phyloP scores from a whole-genome alignment of 2,113 vertebrate genomes.

The Raphicerus campestris region DNA sequence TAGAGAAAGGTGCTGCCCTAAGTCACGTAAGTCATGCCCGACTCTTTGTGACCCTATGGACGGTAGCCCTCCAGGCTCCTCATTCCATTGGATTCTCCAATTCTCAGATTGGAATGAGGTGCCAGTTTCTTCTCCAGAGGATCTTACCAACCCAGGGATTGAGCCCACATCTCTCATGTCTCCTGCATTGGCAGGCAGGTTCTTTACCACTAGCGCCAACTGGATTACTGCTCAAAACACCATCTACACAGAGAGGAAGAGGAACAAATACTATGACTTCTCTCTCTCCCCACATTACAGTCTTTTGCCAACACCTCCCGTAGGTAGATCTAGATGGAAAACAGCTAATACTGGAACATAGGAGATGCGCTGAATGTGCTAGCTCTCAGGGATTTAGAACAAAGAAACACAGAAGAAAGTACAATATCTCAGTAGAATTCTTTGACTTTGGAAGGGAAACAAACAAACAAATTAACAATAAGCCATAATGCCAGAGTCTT shows the following conservation, averaged over 20 bases:
- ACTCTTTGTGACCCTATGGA: not conserved
- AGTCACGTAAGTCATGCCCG: not conserved
- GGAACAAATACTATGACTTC: not conserved
- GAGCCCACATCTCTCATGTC: not conserved
- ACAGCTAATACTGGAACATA: not conserved
- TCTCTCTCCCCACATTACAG: not conserved
- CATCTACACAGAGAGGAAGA: not conserved
- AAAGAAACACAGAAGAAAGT: not conserved
- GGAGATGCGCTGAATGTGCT: not conserved
- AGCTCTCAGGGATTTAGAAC: not conserved
- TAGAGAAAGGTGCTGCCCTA: not conserved
- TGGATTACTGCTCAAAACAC: not conserved
- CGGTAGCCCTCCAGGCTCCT: fast-evolving
- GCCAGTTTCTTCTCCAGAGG: not conserved
- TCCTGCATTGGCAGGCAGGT: not conserved
- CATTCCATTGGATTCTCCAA: not conserved
- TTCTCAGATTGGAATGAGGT: not conserved
- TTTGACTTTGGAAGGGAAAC: not conserved
- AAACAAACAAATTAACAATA: not conserved
- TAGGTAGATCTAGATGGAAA: not conserved
- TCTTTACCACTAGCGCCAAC: not conserved
- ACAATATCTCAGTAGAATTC: not conserved
- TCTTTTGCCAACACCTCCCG: not conserved
- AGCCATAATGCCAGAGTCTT: not conserved
- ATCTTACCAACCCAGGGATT: not conserved